Evolutionary conservation across 2,888 invertebrate genomes (phyloP), one percentile per base, ranked within the genome.

Genomic region (Tipula vernalis): DNA sequence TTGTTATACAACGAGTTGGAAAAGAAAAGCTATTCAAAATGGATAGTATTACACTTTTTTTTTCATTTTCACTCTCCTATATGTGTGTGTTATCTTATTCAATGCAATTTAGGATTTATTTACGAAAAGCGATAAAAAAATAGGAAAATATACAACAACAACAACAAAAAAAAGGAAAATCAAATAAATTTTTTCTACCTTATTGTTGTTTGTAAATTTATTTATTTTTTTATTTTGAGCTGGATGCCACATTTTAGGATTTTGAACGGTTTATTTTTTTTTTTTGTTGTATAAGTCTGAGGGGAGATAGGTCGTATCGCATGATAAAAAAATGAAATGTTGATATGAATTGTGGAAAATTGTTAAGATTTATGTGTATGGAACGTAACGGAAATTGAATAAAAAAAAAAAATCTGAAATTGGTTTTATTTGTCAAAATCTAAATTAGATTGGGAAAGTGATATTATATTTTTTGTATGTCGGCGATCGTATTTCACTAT

Each of bases 41-140:
- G 71, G 71, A 71, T 71, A 71, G 71, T 71, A 71, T 71, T 71
- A 71, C 71, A 71, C 51, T 71, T 71, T 57, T 71, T 71, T 71
- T 71, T 71, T 71, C 71, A 71, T 71, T 71, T 71, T 71, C 71
- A 84, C 36, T 84, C 41, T 84, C 84, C 84, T 28, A 36, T 83
- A 10, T 84, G 36, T 83, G 28, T 84, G 36, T 84, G 39, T 41
- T 84, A 84, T 84, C 84, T 84, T 41, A 84, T 84, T 84, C 84
- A 84, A 39, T 84, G 84, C 84, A 84, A 39, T 84, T 84, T 41
- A 39, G 84, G 36, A 84, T 84, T 84, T 84, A 84, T 84, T 84
- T 84, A 84, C 39, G 84, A 84, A 84, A 84, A 84, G 15, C 84
- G 41, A 84, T 84, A 84, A 84, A 84, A 84, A 39, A 84, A 83